A percentile compares a stretch with the other conserved stretches of the same genome.
phyloP scores from a whole-genome alignment of 1,140 invertebrate species.

The Heliconius nattereri region DNA sequence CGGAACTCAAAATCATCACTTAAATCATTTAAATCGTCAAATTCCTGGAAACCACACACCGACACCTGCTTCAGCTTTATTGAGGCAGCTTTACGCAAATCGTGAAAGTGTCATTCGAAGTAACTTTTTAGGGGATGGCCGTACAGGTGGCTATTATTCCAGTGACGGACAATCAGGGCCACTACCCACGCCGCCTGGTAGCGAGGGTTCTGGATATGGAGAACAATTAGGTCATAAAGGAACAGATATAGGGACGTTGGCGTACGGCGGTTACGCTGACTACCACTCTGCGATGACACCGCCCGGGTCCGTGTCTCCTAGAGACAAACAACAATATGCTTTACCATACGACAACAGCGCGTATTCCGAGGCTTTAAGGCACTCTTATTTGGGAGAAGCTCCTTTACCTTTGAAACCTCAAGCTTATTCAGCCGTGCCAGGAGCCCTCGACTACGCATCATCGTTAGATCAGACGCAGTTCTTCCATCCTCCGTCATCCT shows the following conservation, averaged over 20 bases:
- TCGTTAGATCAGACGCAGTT: constrained; percentile 90
- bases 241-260: constrained; percentile 70
- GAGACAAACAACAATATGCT: constrained; percentile 89
- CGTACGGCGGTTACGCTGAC: constrained; percentile 87
- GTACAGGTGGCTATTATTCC: constrained; percentile 79
- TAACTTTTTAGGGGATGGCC: constrained; percentile 88
- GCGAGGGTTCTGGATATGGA: constrained; percentile 89
- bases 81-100: constrained; percentile 95
- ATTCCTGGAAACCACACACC: constrained; percentile 79
- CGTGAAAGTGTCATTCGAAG: constrained; percentile 96
- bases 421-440: constrained; percentile 85
- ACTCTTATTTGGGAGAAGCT: constrained; percentile 83
- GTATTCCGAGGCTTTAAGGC: constrained; percentile 78
- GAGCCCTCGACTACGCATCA: constrained; percentile 80
- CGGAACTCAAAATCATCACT: constrained; percentile 87
- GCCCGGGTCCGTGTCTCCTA: constrained; percentile 95
- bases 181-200: constrained; percentile 92
- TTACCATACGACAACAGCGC: constrained; percentile 74
- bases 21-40: constrained; percentile 85
- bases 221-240: constrained; percentile 83
- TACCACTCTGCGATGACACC: constrained; percentile 97
- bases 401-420: constrained; percentile 94
- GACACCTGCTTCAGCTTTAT: constrained; percentile 90
- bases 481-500: constrained; percentile 90
- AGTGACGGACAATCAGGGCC: constrained; percentile 85